phyloP scores from a whole-genome alignment of 1,140 invertebrate genomes.

The Habropoda laboriosa region DNA sequence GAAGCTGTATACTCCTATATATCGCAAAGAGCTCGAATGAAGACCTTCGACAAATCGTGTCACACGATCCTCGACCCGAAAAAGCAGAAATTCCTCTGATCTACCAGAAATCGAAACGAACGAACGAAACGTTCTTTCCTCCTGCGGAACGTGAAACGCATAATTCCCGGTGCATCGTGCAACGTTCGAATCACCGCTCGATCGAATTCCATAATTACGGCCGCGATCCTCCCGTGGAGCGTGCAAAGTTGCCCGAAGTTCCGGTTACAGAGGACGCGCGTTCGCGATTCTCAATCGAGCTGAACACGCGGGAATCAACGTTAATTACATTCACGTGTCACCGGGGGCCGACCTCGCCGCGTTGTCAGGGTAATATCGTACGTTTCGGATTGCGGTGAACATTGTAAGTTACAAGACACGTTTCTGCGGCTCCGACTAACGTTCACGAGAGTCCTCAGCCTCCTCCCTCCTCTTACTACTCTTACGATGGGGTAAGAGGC shows the following conservation, averaged over 20 bases:
- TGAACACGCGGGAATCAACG: not conserved
- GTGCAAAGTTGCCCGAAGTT: not conserved
- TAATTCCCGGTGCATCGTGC: not conserved
- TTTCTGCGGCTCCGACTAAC: not conserved
- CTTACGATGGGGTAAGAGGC: not conserved
- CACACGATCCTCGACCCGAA: no score
- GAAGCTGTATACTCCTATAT: no score
- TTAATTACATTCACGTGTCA: constrained; percentile 48
- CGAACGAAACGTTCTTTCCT: no score
- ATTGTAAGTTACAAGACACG: constrained; percentile 21
- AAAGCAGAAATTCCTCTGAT: no score
- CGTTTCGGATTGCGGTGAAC: constrained; percentile 11
- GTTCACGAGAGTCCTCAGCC: not conserved
- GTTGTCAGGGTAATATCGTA: constrained; percentile 1
- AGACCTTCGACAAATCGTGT: no score
- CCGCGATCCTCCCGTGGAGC: not conserved
- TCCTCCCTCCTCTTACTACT: no score
- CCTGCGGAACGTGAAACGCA: not conserved
- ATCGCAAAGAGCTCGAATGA: no score
- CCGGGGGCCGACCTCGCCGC: not conserved
- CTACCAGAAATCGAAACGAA: no score
- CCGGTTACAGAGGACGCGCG: not conserved
- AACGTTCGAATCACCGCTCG: no score
- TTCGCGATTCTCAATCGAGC: constrained; percentile 24
- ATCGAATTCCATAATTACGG: not conserved